Evolutionary conservation across 2,888 invertebrate genomes (phyloP).

Genomic region (Capitulum mitella): DNA sequence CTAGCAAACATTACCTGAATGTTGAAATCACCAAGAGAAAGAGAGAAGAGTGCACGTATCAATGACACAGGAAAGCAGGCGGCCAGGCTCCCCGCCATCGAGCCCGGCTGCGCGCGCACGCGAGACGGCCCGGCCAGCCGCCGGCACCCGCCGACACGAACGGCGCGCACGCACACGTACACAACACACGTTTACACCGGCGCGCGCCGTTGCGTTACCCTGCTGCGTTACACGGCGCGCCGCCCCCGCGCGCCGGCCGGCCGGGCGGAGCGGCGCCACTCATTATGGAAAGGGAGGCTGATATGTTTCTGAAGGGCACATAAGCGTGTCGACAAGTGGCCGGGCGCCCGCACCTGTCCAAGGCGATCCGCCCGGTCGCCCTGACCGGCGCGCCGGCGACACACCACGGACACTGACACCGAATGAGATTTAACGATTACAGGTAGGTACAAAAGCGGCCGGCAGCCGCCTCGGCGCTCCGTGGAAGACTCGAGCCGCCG

Average conservation of each 20-base stretch:
- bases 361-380: not conserved
- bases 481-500: not conserved
- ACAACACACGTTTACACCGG: not conserved
- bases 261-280: too few relatives aligned
- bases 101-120: not conserved
- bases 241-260: not conserved
- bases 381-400: too few relatives aligned
- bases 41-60: slow-evolving; percentile 18
- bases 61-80: not conserved
- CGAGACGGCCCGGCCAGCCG: too few relatives aligned
- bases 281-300: slow-evolving; percentile 9
- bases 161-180: not conserved
- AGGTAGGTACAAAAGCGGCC: not conserved
- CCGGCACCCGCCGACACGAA: too few relatives aligned
- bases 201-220: not conserved
- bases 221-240: not conserved
- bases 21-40: slow-evolving; percentile 16
- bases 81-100: not conserved
- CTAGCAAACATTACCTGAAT: slow-evolving; percentile 24
- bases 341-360: slow-evolving; percentile 2
- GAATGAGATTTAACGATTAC: not conserved
- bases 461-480: not conserved
- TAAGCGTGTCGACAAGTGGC: slow-evolving; percentile 16
- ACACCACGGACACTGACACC: not conserved
- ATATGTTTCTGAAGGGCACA: slow-evolving; percentile 20